Percentiles rank a stretch among this genome's conserved stretches.
Conservation (phyloP, 1,140 invertebrate genomes). For the Frieseomelitta varia region DNA sequence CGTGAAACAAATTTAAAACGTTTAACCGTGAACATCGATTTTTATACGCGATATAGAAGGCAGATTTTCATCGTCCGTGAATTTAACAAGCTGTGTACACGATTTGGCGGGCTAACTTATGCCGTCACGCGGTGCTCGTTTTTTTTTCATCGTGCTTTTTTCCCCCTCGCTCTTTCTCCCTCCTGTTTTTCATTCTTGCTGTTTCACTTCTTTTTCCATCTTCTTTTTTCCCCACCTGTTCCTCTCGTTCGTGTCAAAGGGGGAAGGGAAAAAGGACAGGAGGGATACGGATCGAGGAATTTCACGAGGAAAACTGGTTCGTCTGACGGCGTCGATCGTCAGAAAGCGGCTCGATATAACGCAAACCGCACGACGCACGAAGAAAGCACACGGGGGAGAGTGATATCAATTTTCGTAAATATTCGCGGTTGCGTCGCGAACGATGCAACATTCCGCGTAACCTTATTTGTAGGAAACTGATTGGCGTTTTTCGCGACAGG, state of each 20-base stretch:
- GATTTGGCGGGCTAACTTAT: slow-evolving; percentile 43
- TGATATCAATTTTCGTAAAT: neutral
- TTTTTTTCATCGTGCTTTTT: neutral
- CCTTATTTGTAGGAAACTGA: neutral
- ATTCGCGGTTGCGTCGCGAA: neutral
- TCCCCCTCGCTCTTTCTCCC: no score
- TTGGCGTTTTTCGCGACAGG: neutral
- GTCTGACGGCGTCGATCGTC: no score
- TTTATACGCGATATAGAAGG: slow-evolving; percentile 50
- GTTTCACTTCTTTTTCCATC: neutral
- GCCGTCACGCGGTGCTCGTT: slow-evolving; percentile 18
- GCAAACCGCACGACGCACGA: neutral
- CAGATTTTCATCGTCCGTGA: slow-evolving; percentile 51
- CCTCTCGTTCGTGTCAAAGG: neutral
- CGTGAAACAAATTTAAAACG: slow-evolving; percentile 56
- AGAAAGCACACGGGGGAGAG: no score
- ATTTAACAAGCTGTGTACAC: slow-evolving; percentile 42
- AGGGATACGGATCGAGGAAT: neutral
- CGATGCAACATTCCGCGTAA: neutral
- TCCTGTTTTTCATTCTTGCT: neutral
- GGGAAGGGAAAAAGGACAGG: neutral
- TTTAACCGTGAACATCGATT: slow-evolving; percentile 53
- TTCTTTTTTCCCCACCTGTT: no score
- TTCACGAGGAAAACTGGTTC: neutral
- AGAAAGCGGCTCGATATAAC: neutral